These are phyloP conservation scores for Aramus guarauna DNA, from an alignment of 2,113 vertebrate genomes.

Conservation along the genomic window DNA sequence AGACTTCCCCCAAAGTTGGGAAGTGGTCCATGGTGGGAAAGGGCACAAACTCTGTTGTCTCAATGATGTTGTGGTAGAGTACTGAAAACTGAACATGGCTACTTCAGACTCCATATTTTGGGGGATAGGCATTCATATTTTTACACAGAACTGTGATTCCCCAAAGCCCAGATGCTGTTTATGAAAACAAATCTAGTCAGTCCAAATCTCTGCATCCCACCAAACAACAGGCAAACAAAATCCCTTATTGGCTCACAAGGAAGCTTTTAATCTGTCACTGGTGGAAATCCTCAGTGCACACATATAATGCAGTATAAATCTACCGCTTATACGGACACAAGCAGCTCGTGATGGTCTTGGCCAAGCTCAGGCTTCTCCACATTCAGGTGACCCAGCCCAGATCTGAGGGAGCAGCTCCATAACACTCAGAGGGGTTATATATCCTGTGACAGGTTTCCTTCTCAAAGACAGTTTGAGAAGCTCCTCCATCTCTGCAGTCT, in stretches of 20 bases:
- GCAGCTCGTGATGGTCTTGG: not conserved
- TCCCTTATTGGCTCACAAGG: not conserved
- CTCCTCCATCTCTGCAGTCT: not conserved
- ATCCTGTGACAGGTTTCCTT: not conserved
- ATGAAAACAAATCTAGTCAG: not conserved
- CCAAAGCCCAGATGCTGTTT: not conserved
- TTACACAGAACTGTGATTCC: not conserved
- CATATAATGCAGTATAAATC: not conserved
- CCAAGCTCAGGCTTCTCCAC: not conserved
- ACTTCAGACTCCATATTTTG: not conserved
- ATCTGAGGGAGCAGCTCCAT: not conserved
- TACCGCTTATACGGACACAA: not conserved
- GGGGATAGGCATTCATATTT: not conserved
- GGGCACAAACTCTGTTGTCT: not conserved
- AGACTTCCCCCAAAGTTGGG: not conserved
- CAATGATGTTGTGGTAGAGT: not conserved
- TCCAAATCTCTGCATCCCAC: not conserved
- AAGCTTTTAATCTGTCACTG: not conserved
- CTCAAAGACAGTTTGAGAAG: not conserved
- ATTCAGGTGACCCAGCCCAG: not conserved
- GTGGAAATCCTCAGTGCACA: not conserved
- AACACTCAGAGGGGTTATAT: not conserved
- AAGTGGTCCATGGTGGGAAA: not conserved
- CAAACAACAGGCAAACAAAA: not conserved
- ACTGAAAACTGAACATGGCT: not conserved